phyloP scores from a whole-genome alignment of 2,113 vertebrate genomes.

The Notothenia rossii region DNA sequence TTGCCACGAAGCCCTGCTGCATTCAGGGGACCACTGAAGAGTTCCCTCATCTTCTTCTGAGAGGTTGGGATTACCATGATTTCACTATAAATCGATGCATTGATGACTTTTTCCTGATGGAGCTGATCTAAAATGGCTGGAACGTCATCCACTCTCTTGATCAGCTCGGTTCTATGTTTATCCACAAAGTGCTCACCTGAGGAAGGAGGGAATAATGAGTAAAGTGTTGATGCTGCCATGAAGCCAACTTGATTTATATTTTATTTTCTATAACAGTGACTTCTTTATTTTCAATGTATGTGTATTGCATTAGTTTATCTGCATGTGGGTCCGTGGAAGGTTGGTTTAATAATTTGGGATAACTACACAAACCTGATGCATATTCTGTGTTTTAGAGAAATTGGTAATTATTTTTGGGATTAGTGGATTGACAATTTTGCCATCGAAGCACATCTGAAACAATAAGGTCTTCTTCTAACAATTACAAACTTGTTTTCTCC shows the following conservation, averaged over 20 bases:
- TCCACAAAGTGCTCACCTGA: slow-evolving; percentile 67
- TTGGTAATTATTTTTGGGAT: too few relatives aligned
- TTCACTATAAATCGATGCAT: too few relatives aligned
- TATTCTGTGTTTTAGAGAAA: too few relatives aligned
- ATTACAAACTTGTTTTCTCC: not conserved
- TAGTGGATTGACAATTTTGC: not conserved
- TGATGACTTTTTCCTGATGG: rapidly evolving
- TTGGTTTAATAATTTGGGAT: not conserved
- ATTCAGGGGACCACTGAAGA: not conserved
- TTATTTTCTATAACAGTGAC: not conserved
- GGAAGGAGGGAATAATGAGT: not conserved
- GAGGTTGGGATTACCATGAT: rapidly evolving
- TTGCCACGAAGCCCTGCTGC: not conserved
- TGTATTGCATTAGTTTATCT: not conserved
- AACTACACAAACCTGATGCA: too few relatives aligned
- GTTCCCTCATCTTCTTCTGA: not conserved
- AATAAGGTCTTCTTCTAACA: not conserved
- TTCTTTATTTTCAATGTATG: not conserved
- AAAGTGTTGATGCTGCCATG: not conserved
- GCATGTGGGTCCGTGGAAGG: not conserved
- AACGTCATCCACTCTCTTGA: slow-evolving; percentile 16
- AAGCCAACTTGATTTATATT: not conserved
- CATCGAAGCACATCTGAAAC: not conserved
- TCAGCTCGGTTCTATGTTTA: not conserved
- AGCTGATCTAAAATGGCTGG: slow-evolving; percentile 66